Evolutionary conservation across 2,888 invertebrate genomes (phyloP).

Genomic region (Parnassius smintheus): DNA sequence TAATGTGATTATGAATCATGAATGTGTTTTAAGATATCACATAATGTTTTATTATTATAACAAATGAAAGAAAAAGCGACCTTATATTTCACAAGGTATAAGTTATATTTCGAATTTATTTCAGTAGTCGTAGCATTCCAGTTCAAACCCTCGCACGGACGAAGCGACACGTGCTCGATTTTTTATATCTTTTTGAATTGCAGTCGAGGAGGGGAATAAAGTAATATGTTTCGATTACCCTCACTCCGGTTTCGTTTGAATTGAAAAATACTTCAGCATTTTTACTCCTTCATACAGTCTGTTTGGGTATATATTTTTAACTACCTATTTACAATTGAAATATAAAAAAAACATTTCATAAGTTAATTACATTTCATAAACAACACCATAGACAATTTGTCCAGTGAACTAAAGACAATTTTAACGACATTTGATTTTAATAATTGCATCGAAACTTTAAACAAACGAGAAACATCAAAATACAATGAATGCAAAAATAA

Average conservation of each 20-base stretch:
- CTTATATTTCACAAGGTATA: slow-evolving; percentile 3
- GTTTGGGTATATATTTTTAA: too few species aligned
- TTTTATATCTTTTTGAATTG: slow-evolving; percentile 49
- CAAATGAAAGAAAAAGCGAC: slow-evolving; percentile 4
- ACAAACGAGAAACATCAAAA: too few species aligned
- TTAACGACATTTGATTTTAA: too few species aligned
- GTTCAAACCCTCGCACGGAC: slow-evolving; percentile 24
- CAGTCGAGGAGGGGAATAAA: slow-evolving; percentile 43
- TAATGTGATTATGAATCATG: neutral
- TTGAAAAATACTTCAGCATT: slow-evolving; percentile 52
- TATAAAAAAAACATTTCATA: too few species aligned
- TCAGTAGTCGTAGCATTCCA: neutral
- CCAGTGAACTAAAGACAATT: too few species aligned
- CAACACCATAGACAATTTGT: too few species aligned
- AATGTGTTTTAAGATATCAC: neutral
- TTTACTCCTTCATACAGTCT: neutral
- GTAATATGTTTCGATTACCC: slow-evolving; percentile 66
- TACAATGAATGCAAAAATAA: too few species aligned
- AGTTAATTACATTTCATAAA: too few species aligned
- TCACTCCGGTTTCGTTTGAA: slow-evolving; percentile 51
- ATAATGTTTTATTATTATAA: too few species aligned
- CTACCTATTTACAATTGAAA: too few species aligned
- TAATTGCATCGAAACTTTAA: too few species aligned
- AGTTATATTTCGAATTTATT: slow-evolving; percentile 10
- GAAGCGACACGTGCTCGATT: slow-evolving; percentile 39